Evolutionary conservation across 2,113 vertebrate species (phyloP), one percentile per base, ranked within the genome.

Genomic region (Coryphaenoides rupestris): DNA sequence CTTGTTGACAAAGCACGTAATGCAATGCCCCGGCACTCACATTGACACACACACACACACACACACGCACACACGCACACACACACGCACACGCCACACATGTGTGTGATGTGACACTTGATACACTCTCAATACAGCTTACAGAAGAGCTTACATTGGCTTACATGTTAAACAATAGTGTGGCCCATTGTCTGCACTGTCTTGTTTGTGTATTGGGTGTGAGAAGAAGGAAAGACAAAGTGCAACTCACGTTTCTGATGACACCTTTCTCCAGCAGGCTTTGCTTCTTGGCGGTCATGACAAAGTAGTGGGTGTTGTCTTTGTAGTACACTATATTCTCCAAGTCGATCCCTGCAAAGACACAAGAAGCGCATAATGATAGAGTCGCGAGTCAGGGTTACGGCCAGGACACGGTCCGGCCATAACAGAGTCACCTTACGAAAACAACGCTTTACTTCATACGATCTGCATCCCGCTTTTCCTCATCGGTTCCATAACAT

Each of bases 271-370:
- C 95, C 73, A 98, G 86, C 69, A 99, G 91, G 73, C 93, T 95
- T 81, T 95, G 96, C 47, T 98, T 99, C 86, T 99, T 99, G 5
- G 96, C 97, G 0, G 97, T 99, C 97, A 99, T 99, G 73, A 99
- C 97, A 73, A 99, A 99, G 78, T 99, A 99, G 76, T 99, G 97
- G 0, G 97, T 99, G 87, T 92, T 90, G 81, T 98, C 97, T 79
- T 92, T 96, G 65, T 98, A 99, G 89, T 98, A 99, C 65, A 99
- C 97, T 55, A 99, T 98, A 87, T 99, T 99, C 86, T 99, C 97
- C 63, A 99, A 80, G 76, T 98, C 96, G 19, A 98, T 95, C 61
- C 97, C 97, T 98, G 83, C 83, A 85, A 84, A 79, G 47, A 87
- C 62, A n/a, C 3, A 59, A 3, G 0, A 15, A 56, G 45, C 70